These are phyloP conservation scores for Steinernema khuongi DNA, from an alignment of 1,140 invertebrate species.

Conservation along the genomic window DNA sequence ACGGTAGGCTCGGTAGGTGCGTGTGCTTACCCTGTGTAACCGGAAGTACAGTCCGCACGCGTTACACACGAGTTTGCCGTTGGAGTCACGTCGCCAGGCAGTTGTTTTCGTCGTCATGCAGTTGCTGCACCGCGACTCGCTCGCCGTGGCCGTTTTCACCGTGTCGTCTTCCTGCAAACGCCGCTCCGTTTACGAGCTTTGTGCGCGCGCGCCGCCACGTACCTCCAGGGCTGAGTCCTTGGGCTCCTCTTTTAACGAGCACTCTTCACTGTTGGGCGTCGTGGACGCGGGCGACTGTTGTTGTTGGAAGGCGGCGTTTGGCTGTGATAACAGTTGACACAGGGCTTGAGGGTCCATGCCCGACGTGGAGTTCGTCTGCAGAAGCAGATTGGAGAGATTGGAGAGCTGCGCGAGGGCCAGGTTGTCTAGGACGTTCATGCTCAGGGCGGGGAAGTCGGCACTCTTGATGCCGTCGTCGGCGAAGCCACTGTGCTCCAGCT, in stretches of 20 bases:
- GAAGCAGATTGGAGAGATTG: no score
- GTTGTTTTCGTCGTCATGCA: constrained; percentile 58
- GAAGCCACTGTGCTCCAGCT: background rate
- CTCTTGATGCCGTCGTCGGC: background rate
- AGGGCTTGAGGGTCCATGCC: background rate
- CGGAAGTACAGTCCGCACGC: constrained; percentile 56
- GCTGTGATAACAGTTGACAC: background rate
- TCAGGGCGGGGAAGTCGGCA: background rate
- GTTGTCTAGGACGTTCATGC: background rate
- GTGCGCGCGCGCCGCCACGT: background rate
- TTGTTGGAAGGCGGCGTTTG: background rate
- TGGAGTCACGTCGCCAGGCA: constrained; percentile 52
- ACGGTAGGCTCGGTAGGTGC: background rate
- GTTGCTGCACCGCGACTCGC: constrained; percentile 45
- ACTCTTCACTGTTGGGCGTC: constrained; percentile 12
- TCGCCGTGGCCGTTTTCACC: background rate
- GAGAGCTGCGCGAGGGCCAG: no score
- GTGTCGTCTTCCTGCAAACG: constrained; percentile 10
- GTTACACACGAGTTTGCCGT: constrained; percentile 52
- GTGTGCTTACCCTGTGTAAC: constrained; percentile 48
- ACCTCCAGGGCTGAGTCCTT: constrained; percentile 8
- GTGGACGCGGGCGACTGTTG: constrained; percentile 1
- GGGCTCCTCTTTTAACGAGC: background rate
- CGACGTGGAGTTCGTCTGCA: background rate
- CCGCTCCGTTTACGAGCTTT: background rate